These are phyloP conservation scores for Pogonophryne albipinna DNA, from an alignment of 2,797 vertebrate genomes.

Conservation along the genomic window DNA sequence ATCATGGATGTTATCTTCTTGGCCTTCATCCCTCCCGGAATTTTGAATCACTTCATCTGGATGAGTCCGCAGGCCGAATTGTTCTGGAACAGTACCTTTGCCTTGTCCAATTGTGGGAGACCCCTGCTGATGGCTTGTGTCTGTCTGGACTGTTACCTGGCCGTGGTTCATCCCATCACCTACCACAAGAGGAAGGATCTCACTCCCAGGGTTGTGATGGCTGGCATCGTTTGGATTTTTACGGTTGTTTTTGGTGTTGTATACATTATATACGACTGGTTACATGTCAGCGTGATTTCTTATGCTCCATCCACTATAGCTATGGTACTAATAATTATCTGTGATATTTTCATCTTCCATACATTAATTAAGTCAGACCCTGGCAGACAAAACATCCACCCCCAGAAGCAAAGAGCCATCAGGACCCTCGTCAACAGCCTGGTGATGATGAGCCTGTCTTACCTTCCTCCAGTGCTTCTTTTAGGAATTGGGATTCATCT, in stretches of 20 bases:
- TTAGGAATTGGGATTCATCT: background rate
- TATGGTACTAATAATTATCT: constrained; percentile 64
- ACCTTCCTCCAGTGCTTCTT: constrained; percentile 70
- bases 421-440: constrained; percentile 72
- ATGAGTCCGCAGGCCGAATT: rapidly evolving
- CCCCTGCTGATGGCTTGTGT: constrained; percentile 78
- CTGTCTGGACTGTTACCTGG: constrained; percentile 79
- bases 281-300: constrained; percentile 3
- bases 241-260: background rate
- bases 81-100: rapidly evolving
- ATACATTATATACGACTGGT: rapidly evolving
- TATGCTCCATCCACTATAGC: constrained; percentile 18
- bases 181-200: constrained; percentile 69
- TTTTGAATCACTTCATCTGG: constrained; percentile 39
- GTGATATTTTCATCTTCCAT: constrained; percentile 68
- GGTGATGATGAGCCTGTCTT: constrained; percentile 54
- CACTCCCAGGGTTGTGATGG: constrained; percentile 42
- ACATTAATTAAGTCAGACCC: constrained; percentile 55
- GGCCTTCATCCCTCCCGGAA: background rate
- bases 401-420: constrained; percentile 77
- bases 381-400: constrained; percentile 66
- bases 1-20: constrained; percentile 53
- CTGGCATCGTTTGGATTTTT: constrained; percentile 50
- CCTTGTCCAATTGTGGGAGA: constrained; percentile 58
- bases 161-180: constrained; percentile 77